phyloP scores from a whole-genome alignment of 2,113 vertebrate genomes.

The Prunella fulvescens region DNA sequence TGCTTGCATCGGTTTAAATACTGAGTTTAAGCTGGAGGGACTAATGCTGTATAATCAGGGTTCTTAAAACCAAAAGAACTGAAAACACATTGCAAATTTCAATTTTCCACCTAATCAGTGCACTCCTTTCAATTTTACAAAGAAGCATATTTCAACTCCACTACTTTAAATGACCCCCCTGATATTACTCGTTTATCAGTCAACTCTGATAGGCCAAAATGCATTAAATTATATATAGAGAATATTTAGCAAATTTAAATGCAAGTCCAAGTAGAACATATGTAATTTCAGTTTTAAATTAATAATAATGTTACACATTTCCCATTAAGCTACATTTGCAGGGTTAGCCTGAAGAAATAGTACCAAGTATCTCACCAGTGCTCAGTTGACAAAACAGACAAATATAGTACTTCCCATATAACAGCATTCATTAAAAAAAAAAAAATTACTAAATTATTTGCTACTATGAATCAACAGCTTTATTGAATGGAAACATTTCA shows the following conservation, averaged over 20 bases:
- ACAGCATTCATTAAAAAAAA: not conserved
- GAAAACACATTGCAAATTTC: not conserved
- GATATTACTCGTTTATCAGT: not conserved
- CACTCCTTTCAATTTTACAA: not conserved
- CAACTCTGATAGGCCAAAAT: not conserved
- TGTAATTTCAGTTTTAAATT: not conserved
- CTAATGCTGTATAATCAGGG: not conserved
- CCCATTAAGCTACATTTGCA: not conserved
- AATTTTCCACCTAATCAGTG: not conserved
- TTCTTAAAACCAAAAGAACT: not conserved
- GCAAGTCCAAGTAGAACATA: not conserved
- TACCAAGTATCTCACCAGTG: not conserved
- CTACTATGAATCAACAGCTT: not conserved
- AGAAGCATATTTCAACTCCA: not conserved
- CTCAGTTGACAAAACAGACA: not conserved
- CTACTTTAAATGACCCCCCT: not conserved
- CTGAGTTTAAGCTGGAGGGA: not conserved
- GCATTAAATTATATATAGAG: not conserved
- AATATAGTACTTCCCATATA: not conserved
- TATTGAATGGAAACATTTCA: not conserved
- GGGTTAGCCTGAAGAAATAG: not conserved
- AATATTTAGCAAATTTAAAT: not conserved
- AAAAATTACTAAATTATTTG: not conserved
- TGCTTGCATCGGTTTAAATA: not conserved
- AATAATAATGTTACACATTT: slow-evolving; percentile 8